These are phyloP conservation scores for Ormia ochracea DNA, from an alignment of 2,888 invertebrate species.

Conservation along the genomic window DNA sequence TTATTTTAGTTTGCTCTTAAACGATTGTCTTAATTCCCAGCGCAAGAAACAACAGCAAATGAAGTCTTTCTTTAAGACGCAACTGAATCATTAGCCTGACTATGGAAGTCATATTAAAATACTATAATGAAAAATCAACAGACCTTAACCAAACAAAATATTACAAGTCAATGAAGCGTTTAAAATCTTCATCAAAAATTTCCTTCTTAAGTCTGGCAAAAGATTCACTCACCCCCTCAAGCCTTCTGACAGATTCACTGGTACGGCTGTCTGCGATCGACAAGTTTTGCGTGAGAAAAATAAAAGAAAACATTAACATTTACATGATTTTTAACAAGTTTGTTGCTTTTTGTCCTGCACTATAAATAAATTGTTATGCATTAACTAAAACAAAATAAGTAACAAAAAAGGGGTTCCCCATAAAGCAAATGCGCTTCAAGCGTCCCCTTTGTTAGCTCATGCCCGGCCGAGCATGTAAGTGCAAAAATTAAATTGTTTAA, in stretches of 20 bases:
- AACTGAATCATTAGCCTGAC: constrained; percentile 33
- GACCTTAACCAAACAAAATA: constrained; percentile 58
- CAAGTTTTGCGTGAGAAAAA: constrained; percentile 60
- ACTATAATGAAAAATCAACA: constrained; percentile 56
- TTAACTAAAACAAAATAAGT: background rate
- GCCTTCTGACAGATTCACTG: background rate
- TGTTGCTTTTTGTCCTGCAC: constrained; percentile 7
- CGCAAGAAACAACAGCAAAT: constrained; percentile 22
- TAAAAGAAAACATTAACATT: background rate
- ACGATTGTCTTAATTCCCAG: constrained; percentile 38
- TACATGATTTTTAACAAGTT: constrained; percentile 57
- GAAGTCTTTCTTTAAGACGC: constrained; percentile 42
- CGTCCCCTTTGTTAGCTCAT: background rate
- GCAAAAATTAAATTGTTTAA: constrained; percentile 63
- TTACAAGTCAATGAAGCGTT: constrained; percentile 59
- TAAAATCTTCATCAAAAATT: constrained; percentile 34
- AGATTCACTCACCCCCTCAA: background rate
- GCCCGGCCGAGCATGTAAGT: constrained; percentile 52
- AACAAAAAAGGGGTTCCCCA: background rate
- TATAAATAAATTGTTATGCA: constrained; percentile 17
- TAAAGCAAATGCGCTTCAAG: background rate
- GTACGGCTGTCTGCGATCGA: constrained; percentile 5
- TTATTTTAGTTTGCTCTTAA: background rate
- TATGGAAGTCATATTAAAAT: constrained; percentile 42
- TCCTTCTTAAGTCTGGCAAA: constrained; percentile 2